Base-by-base conservation (phyloP, 2,888 invertebrate genomes). In the Anaspis maculata region DNA sequence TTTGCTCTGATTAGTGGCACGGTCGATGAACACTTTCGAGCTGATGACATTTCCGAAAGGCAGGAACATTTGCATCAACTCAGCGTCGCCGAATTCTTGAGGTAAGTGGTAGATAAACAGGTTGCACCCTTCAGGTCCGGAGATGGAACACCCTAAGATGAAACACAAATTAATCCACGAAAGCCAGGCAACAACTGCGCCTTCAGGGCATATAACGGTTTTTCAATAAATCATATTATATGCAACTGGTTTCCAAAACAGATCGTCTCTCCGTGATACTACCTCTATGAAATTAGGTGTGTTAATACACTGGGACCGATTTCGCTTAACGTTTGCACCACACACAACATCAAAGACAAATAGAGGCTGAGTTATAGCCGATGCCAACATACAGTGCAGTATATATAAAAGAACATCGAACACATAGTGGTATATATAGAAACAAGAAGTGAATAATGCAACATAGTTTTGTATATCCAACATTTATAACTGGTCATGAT, bases 41-140 rank as follows among this genome's bases (percentile, higher is more conserved):
- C 94, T 95, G 74, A 98, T 96, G 64, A 98, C 96, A 70, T 91
- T 95, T 58, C 98, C 98, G 68, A 98, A 98, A 45, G 97, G 96
- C 68, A 96, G 78, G 73, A 98, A 98, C 97, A 98, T 97, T 76
- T 97, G 96, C 84, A 96, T 96, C 64, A 98, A 81, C 71, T 98
- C 98, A 44, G 87, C 84, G 68, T 98, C 98, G 37, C 97, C 97
- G 66, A 98, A 98, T 74, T 98, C 98, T 74, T 97, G 97, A 52
- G 98, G 98, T 72, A 98, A 83, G 76, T 98, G 98, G 76, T 98
- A 98, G 74, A 98, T 98, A 80, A 98, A 98, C 59, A 98, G 82
- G 73, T 98, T 98, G 77, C 97, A 97, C 66, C 97, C 98, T 75
- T 98, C 97, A 54, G 97, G 97, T 66, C 97, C 97, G 67, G 89